Evolutionary conservation across 1,140 invertebrate genomes (phyloP), one percentile per base, ranked within the genome.

Genomic region (Macrotrachela quadricornifera): DNA sequence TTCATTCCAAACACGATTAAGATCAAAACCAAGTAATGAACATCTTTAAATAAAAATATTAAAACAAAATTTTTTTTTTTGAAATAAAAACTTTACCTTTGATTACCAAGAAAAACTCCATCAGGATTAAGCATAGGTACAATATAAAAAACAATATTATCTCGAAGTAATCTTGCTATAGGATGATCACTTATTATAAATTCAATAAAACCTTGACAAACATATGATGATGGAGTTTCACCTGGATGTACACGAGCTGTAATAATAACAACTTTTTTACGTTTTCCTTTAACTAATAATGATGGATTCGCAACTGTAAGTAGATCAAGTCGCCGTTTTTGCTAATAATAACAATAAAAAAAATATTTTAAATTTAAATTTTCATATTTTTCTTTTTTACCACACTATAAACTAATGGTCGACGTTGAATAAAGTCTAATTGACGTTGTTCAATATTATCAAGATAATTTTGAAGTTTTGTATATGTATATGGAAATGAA

Each of bases 91-190:
- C 2, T 8, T 30, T 4, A 30, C 21, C 21, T 30, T 30, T 30
- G 21, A 73, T 91, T 94, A 44, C 88, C 88, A 15, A 91, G 70
- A 62, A 82, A 90, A 2, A 91, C 85, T 0, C 55, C 88, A 81
- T 96, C 91, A 1, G 91, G 91, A 71, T 95, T 95, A 46, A 95
- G 67, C 90, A 96, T 96, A 1, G 91, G 91, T 50, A 96, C 75
- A 50, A 92, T 78, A 71, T 88, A 87, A 62, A 92, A 86, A 36
- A 86, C 76, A 4, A 90, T 57, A 55, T 68, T 59, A 50, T 81
- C 78, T 46, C 86, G 72, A 16, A 91, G 66, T 57, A 76, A 71
- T 37, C 72, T 70, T 8, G 79, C 78, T 14, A 76, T 73, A 1
- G 69, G 59, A 15, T 77, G 73, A 58, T 75, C 72, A 61, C 85